phyloP scores from a whole-genome alignment of 1,140 invertebrate species.

The Drosophila pachea region DNA sequence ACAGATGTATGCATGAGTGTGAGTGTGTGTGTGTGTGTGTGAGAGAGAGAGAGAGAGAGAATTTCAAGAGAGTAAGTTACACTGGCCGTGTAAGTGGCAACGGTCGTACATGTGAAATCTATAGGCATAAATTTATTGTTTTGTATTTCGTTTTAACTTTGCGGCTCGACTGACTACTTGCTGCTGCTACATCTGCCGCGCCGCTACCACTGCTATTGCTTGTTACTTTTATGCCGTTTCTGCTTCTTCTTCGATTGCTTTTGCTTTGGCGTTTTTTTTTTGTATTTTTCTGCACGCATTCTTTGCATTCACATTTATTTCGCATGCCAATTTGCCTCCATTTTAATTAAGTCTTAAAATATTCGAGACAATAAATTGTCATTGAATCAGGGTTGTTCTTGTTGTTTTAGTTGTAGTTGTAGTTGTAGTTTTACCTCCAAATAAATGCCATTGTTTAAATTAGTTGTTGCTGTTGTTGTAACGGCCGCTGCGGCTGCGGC shows the following conservation, averaged over 20 bases:
- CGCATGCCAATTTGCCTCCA: constrained; percentile 43
- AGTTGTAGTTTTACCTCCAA: constrained; percentile 59
- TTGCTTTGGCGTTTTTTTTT: background rate
- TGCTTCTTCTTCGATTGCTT: constrained; percentile 21
- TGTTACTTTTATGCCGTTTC: constrained; percentile 51
- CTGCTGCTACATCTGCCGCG: background rate
- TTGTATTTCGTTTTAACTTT: constrained; percentile 60
- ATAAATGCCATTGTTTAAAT: constrained; percentile 61
- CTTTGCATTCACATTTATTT: constrained; percentile 64
- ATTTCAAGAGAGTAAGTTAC: constrained; percentile 37
- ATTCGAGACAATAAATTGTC: constrained; percentile 57
- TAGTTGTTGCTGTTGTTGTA: constrained; percentile 39
- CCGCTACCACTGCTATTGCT: constrained; percentile 15
- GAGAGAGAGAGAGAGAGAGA: constrained; percentile 12
- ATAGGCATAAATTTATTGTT: constrained; percentile 77
- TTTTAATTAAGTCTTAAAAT: constrained; percentile 68
- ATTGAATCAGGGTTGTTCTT: constrained; percentile 33
- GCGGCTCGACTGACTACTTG: constrained; percentile 25
- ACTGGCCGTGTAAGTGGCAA: constrained; percentile 56
- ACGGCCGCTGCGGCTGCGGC: constrained; percentile 42
- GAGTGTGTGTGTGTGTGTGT: too few relatives aligned
- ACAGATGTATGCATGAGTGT: constrained; percentile 11
- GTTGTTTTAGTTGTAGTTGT: constrained; percentile 25
- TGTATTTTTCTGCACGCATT: constrained; percentile 52
- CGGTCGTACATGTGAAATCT: constrained; percentile 65